These are phyloP conservation scores for Nautilus pompilius DNA, from an alignment of 1,140 invertebrate genomes.

Conservation along the genomic window DNA sequence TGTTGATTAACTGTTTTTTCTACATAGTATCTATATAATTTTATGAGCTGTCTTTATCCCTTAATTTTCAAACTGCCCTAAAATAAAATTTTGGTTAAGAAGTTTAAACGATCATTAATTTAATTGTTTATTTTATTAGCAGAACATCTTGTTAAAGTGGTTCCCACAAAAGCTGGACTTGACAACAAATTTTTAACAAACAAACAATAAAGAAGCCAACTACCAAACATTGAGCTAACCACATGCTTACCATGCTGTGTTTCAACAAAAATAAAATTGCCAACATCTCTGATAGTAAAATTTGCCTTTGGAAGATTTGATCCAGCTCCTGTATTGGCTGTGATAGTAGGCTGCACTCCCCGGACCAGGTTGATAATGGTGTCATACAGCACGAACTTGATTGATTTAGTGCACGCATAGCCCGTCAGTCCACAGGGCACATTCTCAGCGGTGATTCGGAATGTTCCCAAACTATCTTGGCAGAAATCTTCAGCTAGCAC, in stretches of 20 bases:
- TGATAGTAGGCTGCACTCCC: slow-evolving; percentile 8
- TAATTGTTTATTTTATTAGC: too few species aligned
- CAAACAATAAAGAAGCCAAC: too few species aligned
- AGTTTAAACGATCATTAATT: too few species aligned
- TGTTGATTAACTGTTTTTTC: too few species aligned
- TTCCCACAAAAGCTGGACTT: too few species aligned
- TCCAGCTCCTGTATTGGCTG: slow-evolving; percentile 5
- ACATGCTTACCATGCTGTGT: slow-evolving; percentile 69
- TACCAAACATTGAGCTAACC: too few species aligned
- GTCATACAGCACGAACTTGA: slow-evolving; percentile 64
- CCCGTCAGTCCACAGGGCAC: slow-evolving; percentile 81
- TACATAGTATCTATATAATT: too few species aligned
- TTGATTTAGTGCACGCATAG: slow-evolving; percentile 81
- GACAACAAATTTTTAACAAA: too few species aligned
- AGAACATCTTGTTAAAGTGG: too few species aligned
- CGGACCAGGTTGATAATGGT: slow-evolving; percentile 17
- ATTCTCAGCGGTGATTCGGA: slow-evolving; percentile 61
- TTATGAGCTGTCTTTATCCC: too few species aligned
- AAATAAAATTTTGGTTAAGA: too few species aligned
- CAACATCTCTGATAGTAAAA: slow-evolving; percentile 62
- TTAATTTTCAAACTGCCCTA: too few species aligned
- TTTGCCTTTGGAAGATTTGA: neutral
- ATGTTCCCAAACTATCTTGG: slow-evolving; percentile 16
- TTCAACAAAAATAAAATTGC: slow-evolving; percentile 73
- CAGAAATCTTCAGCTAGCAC: slow-evolving; percentile 67